phyloP scores from a whole-genome alignment of 2,113 vertebrate genomes.

The Myotis brandtii region DNA sequence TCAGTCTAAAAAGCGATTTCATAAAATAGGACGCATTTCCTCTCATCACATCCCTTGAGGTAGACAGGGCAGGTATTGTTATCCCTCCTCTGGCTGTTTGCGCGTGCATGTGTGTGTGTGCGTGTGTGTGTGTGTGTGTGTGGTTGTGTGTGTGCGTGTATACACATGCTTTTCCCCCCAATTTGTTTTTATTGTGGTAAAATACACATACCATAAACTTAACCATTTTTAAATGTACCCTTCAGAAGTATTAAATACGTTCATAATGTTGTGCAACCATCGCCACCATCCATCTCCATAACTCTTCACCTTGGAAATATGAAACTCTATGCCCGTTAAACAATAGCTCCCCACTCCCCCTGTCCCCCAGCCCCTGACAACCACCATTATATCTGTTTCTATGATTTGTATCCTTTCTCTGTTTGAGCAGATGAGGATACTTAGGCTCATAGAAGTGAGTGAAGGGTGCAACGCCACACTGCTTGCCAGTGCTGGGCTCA shows the following conservation, averaged over 20 bases:
- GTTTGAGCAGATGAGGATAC: neutral
- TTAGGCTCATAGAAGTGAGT: neutral
- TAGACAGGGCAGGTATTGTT: neutral
- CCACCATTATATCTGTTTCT: neutral
- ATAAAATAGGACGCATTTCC: neutral
- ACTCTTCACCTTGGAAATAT: neutral
- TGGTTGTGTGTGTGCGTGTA: too few relatives aligned
- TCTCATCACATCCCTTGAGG: neutral
- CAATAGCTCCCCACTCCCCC: neutral
- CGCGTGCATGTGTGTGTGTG: neutral
- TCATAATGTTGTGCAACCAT: neutral
- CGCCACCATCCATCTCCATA: neutral
- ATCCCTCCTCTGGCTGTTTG: neutral
- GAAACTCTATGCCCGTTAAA: neutral
- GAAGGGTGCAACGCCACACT: neutral
- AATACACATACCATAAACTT: neutral
- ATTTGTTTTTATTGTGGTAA: neutral
- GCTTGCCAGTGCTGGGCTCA: neutral
- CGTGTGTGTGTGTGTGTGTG: neutral
- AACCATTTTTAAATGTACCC: neutral
- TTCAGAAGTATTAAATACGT: neutral
- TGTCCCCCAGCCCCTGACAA: neutral
- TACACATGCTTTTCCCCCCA: too few relatives aligned
- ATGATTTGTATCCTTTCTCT: neutral
- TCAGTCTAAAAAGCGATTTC: conserved; percentile 40